These are phyloP conservation scores for Drosophila fuyamai DNA, from an alignment of 1,140 invertebrate species.

Conservation along the genomic window DNA sequence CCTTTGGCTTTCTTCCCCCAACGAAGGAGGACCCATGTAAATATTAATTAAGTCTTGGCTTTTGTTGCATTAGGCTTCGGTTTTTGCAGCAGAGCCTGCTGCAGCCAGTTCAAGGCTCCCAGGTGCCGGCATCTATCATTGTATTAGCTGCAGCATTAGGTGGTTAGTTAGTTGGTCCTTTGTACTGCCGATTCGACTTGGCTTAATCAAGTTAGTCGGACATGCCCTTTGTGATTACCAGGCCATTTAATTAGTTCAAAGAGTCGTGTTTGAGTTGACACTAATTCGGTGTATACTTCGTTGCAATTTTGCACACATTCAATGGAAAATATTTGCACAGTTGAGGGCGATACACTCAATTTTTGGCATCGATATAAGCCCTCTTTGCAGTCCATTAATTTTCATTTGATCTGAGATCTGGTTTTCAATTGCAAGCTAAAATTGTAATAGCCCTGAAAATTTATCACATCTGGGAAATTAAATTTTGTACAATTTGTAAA, in stretches of 20 bases:
- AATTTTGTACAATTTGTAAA: slow-evolving; percentile 64
- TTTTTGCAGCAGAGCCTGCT: slow-evolving; percentile 37
- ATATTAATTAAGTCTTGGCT: slow-evolving; percentile 82
- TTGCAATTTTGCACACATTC: slow-evolving; percentile 8
- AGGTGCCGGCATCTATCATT: slow-evolving; percentile 42
- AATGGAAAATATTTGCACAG: slow-evolving; percentile 21
- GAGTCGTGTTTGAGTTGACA: slow-evolving; percentile 67
- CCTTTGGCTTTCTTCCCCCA: slow-evolving; percentile 1
- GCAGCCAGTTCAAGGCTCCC: slow-evolving; percentile 12
- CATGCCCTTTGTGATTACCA: slow-evolving; percentile 18
- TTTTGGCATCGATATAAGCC: background rate
- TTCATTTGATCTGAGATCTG: slow-evolving; percentile 38
- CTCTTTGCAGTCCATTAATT: slow-evolving; percentile 28
- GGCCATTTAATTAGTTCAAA: slow-evolving; percentile 70
- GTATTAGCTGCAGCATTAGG: slow-evolving; percentile 62
- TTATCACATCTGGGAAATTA: slow-evolving; percentile 58
- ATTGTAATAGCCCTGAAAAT: slow-evolving; percentile 50
- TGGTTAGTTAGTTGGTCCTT: slow-evolving; percentile 53
- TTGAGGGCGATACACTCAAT: background rate
- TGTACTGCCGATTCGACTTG: slow-evolving; percentile 38
- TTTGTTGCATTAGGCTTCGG: slow-evolving; percentile 61
- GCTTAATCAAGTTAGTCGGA: slow-evolving; percentile 62
- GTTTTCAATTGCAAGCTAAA: slow-evolving; percentile 43
- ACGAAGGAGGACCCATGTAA: slow-evolving; percentile 66
- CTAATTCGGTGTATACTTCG: slow-evolving; percentile 56